Evolutionary conservation across 2,113 vertebrate genomes (phyloP).

Genomic region (Mus pahari): DNA sequence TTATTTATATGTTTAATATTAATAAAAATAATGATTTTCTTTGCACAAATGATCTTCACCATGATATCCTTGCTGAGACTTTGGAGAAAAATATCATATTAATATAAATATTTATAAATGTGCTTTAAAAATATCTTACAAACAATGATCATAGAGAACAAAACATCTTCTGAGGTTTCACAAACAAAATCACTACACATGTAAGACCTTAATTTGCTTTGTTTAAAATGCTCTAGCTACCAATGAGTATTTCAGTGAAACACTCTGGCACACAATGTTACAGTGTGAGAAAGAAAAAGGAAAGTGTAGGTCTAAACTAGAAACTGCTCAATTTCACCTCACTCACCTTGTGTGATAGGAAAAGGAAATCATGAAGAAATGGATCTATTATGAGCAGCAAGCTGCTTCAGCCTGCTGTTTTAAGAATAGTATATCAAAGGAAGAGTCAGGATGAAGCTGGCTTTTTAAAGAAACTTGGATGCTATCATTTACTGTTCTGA

Average conservation of each 20-base stretch:
- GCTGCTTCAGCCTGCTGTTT: not conserved
- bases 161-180: not conserved
- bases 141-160: not conserved
- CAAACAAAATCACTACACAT: not conserved
- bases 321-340: not conserved
- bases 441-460: too few relatives aligned
- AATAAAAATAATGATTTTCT: not conserved
- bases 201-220: too few relatives aligned
- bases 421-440: not conserved
- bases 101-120: not conserved
- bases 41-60: not conserved
- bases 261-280: not conserved
- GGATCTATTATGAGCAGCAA: not conserved
- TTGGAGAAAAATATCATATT: not conserved
- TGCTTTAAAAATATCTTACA: slow-evolving; percentile 19
- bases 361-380: not conserved
- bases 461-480: not conserved
- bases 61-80: not conserved
- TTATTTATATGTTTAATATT: not conserved
- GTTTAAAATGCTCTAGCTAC: not conserved
- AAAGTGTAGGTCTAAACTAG: not conserved
- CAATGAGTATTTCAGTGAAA: not conserved
- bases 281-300: not conserved
- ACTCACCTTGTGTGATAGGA: not conserved
- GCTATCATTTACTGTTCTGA: not conserved